These are phyloP conservation scores for Tiliacea aurago DNA, from an alignment of 2,888 invertebrate genomes.

Conservation along the genomic window DNA sequence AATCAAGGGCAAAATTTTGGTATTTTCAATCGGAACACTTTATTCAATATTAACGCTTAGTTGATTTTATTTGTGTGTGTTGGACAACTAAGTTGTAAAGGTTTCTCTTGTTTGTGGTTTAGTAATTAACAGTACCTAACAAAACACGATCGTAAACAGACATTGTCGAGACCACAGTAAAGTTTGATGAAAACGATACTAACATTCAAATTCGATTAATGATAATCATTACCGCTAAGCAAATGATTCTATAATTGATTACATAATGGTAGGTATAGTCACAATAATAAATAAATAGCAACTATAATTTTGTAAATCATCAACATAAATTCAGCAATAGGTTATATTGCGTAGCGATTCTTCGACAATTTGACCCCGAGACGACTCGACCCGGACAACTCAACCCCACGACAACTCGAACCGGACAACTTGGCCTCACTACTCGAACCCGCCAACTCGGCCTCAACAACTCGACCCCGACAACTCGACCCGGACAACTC, in stretches of 20 bases:
- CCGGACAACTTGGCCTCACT: no score
- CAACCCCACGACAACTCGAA: no score
- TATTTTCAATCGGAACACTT: conserved; percentile 14
- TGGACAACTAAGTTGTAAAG: not conserved
- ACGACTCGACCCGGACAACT: no score
- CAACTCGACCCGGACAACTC: no score
- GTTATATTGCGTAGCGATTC: not conserved
- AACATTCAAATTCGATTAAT: not conserved
- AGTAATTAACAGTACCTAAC: conserved; percentile 19
- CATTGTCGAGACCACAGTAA: not conserved
- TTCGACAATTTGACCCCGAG: no score
- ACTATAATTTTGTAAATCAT: not conserved
- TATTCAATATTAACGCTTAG: conserved; percentile 2
- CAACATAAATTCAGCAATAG: not conserved
- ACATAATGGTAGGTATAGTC: not conserved
- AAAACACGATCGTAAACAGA: conserved; percentile 9
- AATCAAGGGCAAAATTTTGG: conserved; percentile 30
- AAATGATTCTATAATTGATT: not conserved
- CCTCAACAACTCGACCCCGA: no score
- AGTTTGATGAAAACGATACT: not conserved
- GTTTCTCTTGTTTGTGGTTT: not conserved
- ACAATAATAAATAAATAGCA: not conserved
- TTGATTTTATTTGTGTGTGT: conserved; percentile 7
- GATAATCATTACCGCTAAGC: not conserved
- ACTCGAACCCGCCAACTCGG: no score